These are phyloP conservation scores for Eugnorisma glareosa DNA, from an alignment of 2,888 invertebrate species.

Conservation along the genomic window DNA sequence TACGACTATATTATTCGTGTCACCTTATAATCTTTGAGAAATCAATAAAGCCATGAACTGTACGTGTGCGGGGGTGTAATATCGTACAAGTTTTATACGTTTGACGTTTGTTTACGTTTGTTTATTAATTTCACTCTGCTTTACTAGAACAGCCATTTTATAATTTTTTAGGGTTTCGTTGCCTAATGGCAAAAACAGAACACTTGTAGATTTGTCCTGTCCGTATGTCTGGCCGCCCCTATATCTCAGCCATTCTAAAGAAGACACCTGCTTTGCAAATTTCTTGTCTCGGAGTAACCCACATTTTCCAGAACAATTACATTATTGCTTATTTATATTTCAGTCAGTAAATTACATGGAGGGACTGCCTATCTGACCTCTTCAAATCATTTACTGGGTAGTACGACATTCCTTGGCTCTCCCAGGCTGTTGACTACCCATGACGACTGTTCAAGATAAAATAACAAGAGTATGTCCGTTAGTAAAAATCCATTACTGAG, in stretches of 20 bases:
- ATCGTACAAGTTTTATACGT: not conserved
- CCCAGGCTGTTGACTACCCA: too few relatives aligned
- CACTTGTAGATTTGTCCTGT: not conserved
- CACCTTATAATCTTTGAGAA: conserved; percentile 25
- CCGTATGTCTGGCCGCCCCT: not conserved
- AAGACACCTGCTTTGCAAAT: not conserved
- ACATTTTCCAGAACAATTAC: not conserved
- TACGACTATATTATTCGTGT: conserved; percentile 19
- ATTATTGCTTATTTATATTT: too few relatives aligned
- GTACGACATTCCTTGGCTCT: too few relatives aligned
- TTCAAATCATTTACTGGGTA: too few relatives aligned
- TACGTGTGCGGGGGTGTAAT: not conserved
- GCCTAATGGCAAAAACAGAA: not conserved
- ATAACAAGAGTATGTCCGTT: not conserved
- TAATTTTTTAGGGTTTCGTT: not conserved
- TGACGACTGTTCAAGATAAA: not conserved
- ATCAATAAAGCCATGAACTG: conserved; percentile 29
- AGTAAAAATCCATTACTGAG: not conserved
- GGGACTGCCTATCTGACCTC: too few relatives aligned
- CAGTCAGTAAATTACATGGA: too few relatives aligned
- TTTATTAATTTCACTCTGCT: not conserved
- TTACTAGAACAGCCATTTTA: not conserved
- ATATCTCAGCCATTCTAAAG: not conserved
- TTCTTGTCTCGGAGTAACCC: not conserved
- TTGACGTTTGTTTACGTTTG: too few relatives aligned